These are phyloP conservation scores for Chrysomela aeneicollis DNA, from an alignment of 2,888 invertebrate species.

Conservation along the genomic window DNA sequence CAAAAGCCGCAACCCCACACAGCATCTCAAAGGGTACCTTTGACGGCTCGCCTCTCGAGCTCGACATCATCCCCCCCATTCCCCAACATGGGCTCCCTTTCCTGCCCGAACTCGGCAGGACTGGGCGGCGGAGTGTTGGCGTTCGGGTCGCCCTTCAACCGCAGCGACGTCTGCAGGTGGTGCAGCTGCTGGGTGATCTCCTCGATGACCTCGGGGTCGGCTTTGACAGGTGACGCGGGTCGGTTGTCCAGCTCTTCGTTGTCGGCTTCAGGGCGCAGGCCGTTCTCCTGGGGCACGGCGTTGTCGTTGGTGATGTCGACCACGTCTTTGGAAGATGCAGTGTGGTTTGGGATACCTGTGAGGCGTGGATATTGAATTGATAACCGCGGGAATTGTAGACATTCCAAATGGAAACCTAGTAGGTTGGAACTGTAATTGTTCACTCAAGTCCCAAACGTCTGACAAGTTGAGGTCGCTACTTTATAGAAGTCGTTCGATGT, in stretches of 20 bases:
- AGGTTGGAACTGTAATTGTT: too few species aligned
- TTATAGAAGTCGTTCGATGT: too few species aligned
- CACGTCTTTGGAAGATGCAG: conserved; percentile 52
- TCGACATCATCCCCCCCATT: too few species aligned
- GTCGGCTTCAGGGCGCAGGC: too few species aligned
- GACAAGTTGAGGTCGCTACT: too few species aligned
- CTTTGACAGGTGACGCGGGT: conserved; percentile 39
- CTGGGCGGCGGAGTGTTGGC: conserved; percentile 59
- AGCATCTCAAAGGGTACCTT: conserved; percentile 29
- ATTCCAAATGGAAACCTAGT: too few species aligned
- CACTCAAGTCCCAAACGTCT: too few species aligned
- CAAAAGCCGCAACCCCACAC: not conserved
- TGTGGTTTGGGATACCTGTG: conserved; percentile 46
- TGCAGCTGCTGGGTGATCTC: conserved; percentile 57
- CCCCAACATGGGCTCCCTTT: conserved; percentile 38
- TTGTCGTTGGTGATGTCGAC: conserved; percentile 53
- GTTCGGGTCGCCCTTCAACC: conserved; percentile 43
- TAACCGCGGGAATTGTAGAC: too few species aligned
- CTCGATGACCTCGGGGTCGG: conserved; percentile 49
- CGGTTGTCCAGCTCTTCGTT: conserved; percentile 18
- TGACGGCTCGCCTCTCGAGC: conserved; percentile 35
- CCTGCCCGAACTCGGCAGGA: conserved; percentile 55
- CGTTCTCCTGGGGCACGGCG: not conserved
- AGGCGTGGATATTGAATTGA: too few species aligned
- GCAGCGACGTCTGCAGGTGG: conserved; percentile 49